These are phyloP conservation scores for Phaethon lepturus DNA, from an alignment of 2,113 vertebrate species.

Conservation along the genomic window DNA sequence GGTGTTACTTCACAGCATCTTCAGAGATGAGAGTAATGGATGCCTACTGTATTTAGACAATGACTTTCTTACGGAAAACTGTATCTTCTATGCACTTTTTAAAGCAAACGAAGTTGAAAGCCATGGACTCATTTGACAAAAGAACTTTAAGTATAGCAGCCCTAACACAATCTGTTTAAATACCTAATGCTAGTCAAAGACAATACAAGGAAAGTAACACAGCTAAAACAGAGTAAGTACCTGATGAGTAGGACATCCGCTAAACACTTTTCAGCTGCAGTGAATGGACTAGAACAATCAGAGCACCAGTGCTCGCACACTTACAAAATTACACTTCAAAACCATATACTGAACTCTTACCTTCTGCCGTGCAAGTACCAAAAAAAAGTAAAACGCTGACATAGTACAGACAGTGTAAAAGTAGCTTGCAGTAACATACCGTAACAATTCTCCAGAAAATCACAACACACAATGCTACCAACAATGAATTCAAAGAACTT, in stretches of 20 bases:
- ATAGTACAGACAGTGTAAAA: background rate
- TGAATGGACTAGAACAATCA: background rate
- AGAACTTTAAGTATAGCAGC: background rate
- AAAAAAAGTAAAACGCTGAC: background rate
- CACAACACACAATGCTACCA: background rate
- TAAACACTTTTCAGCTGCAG: background rate
- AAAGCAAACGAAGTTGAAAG: background rate
- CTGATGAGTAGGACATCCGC: background rate
- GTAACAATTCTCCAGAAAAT: background rate
- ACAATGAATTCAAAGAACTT: background rate
- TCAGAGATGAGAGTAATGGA: background rate
- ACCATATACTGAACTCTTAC: rapidly evolving
- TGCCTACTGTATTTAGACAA: background rate
- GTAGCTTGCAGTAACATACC: background rate
- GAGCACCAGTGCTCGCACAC: background rate
- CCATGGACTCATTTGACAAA: background rate
- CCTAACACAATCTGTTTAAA: background rate
- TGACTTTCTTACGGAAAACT: background rate
- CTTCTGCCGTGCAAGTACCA: background rate
- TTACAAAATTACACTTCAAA: background rate
- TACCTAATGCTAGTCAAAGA: background rate
- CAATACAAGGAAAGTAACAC: slow-evolving; percentile 26
- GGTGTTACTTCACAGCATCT: background rate
- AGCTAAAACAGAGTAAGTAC: background rate
- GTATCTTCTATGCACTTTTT: background rate